Evolutionary conservation across 2,888 invertebrate species (phyloP).

Genomic region (Drosophila rubida): DNA sequence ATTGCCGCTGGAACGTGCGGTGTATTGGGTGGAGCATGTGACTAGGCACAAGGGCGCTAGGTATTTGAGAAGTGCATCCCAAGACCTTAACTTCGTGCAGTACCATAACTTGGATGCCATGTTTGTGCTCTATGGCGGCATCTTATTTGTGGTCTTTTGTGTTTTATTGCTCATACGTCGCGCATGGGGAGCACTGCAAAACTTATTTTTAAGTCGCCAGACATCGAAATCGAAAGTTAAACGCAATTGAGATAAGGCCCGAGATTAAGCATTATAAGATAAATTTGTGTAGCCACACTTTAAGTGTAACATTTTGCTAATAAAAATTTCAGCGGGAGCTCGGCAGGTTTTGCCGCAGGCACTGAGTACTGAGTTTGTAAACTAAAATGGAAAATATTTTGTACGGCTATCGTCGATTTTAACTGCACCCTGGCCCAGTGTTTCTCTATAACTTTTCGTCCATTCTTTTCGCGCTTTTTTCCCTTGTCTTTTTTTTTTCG

Average conservation of each 20-base stretch:
- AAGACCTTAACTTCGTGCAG: conserved; percentile 79
- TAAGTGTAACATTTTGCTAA: conserved; percentile 21
- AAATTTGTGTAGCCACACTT: neutral
- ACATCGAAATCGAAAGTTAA: conserved; percentile 47
- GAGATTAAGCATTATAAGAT: neutral
- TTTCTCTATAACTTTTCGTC: neutral
- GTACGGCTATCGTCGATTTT: conserved; percentile 48
- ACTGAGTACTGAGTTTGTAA: conserved; percentile 51
- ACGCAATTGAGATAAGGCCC: conserved; percentile 33
- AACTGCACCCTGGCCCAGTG: conserved; percentile 3
- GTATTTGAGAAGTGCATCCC: conserved; percentile 80
- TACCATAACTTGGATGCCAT: conserved; percentile 83
- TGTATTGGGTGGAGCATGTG: conserved; percentile 84
- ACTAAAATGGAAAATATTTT: conserved; percentile 72
- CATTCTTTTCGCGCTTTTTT: conserved; percentile 3
- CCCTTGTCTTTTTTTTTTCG: conserved; percentile 18
- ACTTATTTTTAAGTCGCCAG: conserved; percentile 25
- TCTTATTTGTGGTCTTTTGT: conserved; percentile 50
- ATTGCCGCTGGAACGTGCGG: conserved; percentile 78
- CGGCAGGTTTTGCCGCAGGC: conserved; percentile 35
- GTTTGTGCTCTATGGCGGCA: conserved; percentile 69
- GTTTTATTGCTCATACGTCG: conserved; percentile 45
- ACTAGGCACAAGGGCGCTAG: conserved; percentile 80
- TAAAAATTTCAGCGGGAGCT: conserved; percentile 36
- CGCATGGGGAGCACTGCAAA: conserved; percentile 25